phyloP scores from a whole-genome alignment of 2,113 vertebrate species.

The Proteles cristata region DNA sequence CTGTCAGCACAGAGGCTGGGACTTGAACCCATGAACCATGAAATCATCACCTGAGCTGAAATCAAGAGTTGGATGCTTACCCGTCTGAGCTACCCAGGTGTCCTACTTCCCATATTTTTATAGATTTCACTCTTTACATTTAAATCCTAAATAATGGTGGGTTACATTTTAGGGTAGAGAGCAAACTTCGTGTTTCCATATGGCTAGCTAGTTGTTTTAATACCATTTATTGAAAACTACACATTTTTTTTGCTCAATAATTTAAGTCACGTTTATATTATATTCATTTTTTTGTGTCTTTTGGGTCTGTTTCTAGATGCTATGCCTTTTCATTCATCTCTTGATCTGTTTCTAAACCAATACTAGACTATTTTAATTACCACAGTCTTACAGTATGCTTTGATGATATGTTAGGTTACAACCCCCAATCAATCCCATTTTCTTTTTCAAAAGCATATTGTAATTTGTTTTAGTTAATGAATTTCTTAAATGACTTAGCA shows the following conservation, averaged over 20 bases:
- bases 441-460: background rate
- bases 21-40: too few species aligned
- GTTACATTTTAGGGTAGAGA: background rate
- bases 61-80: too few species aligned
- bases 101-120: background rate
- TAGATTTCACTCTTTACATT: background rate
- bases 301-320: conserved; percentile 28
- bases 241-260: background rate
- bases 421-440: background rate
- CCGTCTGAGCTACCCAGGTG: too few species aligned
- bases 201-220: conserved; percentile 24
- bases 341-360: conserved; percentile 38
- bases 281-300: background rate
- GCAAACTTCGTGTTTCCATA: background rate
- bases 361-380: background rate
- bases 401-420: conserved; percentile 30
- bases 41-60: too few species aligned
- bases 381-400: conserved; percentile 22
- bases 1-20: too few species aligned
- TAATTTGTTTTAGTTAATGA: background rate
- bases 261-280: conserved; percentile 45
- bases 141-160: background rate
- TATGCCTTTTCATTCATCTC: background rate
- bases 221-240: background rate
- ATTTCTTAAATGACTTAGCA: conserved; percentile 33